Evolutionary conservation across 2,113 vertebrate species (phyloP).

Genomic region (Phylloscopus trochilus): DNA sequence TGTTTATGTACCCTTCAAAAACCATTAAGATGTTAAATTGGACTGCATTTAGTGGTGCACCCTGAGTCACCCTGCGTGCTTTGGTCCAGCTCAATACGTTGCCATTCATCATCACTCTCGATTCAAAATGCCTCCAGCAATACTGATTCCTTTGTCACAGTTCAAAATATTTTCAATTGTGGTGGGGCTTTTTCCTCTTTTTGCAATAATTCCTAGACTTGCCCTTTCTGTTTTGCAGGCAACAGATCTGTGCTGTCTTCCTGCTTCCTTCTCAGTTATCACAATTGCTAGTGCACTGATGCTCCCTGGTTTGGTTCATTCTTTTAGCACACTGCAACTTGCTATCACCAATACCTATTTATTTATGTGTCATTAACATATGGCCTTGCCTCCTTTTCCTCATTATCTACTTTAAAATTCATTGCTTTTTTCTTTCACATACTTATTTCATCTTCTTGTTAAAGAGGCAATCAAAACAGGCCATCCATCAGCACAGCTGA

Average conservation of each 20-base stretch:
- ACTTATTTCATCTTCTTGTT: background rate
- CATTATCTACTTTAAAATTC: background rate
- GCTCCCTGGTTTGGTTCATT: background rate
- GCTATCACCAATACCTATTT: background rate
- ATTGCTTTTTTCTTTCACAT: background rate
- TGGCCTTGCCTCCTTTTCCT: background rate
- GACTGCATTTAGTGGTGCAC: background rate
- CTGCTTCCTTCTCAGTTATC: background rate
- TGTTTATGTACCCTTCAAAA: constrained; percentile 41
- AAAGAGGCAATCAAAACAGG: background rate
- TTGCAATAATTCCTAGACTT: background rate
- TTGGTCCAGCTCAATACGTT: background rate
- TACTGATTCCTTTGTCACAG: background rate
- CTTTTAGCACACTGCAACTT: background rate
- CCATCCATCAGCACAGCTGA: background rate
- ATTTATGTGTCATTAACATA: background rate
- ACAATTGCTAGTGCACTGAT: background rate
- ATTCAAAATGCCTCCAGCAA: background rate
- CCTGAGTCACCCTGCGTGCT: background rate
- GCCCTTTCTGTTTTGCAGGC: background rate
- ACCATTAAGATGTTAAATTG: constrained; percentile 49
- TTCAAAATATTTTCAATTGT: background rate
- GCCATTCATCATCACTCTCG: background rate
- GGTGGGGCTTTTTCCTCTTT: background rate
- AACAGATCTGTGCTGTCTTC: background rate